A percentile compares a stretch with the other conserved stretches of the same genome.
Conservation (phyloP, 2,113 vertebrate genomes). For the Rhinoptilus africanus region DNA sequence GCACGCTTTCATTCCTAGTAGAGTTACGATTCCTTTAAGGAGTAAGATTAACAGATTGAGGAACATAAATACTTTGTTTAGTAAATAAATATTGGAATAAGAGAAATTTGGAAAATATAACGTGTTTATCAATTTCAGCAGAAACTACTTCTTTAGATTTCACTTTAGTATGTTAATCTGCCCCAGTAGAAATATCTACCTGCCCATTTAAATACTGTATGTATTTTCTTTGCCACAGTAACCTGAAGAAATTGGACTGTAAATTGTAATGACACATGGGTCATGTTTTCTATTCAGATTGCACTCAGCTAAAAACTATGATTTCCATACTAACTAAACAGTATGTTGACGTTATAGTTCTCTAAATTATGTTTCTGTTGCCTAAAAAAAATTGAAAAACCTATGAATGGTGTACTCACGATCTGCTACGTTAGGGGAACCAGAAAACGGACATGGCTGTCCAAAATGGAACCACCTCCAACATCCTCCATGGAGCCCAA, state of each 20-base stretch:
- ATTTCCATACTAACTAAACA: background rate
- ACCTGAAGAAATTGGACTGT: background rate
- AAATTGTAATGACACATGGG: background rate
- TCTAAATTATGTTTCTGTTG: background rate
- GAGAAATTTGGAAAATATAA: background rate
- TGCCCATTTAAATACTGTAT: background rate
- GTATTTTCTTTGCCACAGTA: background rate
- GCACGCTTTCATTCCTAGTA: background rate
- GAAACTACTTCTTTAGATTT: background rate
- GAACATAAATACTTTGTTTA: background rate
- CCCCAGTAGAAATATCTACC: background rate
- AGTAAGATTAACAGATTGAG: background rate
- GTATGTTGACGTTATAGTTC: background rate
- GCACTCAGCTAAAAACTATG: background rate
- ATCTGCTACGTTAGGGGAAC: background rate
- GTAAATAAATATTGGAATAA: background rate
- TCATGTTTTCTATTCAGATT: background rate
- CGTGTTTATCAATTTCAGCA: background rate
- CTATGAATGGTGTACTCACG: accelerated
- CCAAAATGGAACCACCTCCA: background rate
- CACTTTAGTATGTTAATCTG: background rate
- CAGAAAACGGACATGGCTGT: background rate
- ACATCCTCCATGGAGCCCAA: background rate
- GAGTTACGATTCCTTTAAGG: background rate
- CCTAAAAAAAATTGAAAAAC: background rate